Evolutionary conservation across 1,140 invertebrate genomes (phyloP).

Genomic region (Euschistus heros): DNA sequence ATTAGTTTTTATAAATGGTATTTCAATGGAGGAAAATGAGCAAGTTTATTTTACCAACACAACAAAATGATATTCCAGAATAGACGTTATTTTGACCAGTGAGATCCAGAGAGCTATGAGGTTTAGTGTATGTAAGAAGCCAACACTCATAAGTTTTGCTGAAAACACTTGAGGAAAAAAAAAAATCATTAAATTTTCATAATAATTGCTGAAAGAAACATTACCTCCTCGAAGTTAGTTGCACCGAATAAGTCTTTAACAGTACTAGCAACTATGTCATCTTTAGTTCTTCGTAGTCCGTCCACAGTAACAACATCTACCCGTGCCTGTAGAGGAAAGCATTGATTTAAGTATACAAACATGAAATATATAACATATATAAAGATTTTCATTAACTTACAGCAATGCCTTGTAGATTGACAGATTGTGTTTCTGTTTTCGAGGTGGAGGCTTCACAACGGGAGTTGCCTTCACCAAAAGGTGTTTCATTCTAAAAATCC

Average conservation of each 20-base stretch:
- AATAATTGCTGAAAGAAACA: slow-evolving; percentile 13
- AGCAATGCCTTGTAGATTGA: not conserved
- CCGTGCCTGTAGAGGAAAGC: slow-evolving; percentile 43
- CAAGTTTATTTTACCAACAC: too few relatives aligned
- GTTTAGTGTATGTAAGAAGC: too few relatives aligned
- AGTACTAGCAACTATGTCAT: slow-evolving; percentile 64
- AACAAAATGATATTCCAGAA: too few relatives aligned
- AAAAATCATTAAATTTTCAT: not conserved
- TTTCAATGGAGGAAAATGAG: too few relatives aligned
- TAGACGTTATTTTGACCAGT: too few relatives aligned
- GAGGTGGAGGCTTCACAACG: not conserved
- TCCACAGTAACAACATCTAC: slow-evolving; percentile 71
- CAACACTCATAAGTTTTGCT: too few relatives aligned
- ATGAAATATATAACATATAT: too few relatives aligned
- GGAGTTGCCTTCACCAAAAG: not conserved
- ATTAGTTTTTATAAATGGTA: too few relatives aligned
- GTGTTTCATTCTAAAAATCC: not conserved
- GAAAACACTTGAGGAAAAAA: too few relatives aligned
- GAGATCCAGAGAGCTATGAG: too few relatives aligned
- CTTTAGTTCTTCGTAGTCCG: slow-evolving; percentile 68
- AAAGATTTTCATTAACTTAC: not conserved
- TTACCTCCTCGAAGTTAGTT: slow-evolving; percentile 41
- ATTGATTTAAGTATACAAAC: too few relatives aligned
- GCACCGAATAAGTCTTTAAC: slow-evolving; percentile 62
- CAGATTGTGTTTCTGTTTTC: not conserved